Evolutionary conservation across 2,888 invertebrate genomes (phyloP), one percentile per base, ranked within the genome.

Genomic region (Drosophila melanosoma): DNA sequence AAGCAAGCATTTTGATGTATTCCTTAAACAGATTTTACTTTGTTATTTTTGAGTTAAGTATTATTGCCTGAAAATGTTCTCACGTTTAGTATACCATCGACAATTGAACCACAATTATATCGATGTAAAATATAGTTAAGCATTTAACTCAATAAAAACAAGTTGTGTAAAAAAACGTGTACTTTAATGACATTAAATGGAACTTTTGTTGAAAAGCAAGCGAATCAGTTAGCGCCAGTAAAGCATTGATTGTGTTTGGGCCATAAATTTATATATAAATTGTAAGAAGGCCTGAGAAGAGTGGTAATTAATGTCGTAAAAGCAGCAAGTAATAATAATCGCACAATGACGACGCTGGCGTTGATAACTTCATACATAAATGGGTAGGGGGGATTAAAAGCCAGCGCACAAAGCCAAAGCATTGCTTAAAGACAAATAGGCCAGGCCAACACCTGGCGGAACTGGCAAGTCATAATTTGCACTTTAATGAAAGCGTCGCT

Each of bases 401-500:
- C 52, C 51, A 63, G 40, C 32, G 35, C 33, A 54, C 56, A 51
- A 56, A 26, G 36, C 36, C 42, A 45, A 45, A 23, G 23, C 45
- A 45, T 15, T 62, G 76, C 75, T 78, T 81, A 78, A 85, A 89
- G 84, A 87, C 87, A 90, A 91, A 89, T 88, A 86, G 85, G 87
- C 79, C 73, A 76, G 69, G 75, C 82, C 87, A 88, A 90, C 91
- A 91, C 91, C 92, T 91, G 91, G 91, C 91, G 92, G 57, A 57
- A 57, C 57, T 69, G 67, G 36, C 73, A 57, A 57, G 57, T 57
- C 38, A 49, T 91, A 91, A 91, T 91, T 91, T 91, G 91, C 90
- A 91, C 90, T 91, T 90, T 90, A 92, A 91, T 90, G 90, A 90
- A 90, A 87, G 90, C 88, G 76, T 77, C 81, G 81, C 71, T 66